Conservation (phyloP, 2,888 invertebrate species). For the Alloplasta piceator region DNA sequence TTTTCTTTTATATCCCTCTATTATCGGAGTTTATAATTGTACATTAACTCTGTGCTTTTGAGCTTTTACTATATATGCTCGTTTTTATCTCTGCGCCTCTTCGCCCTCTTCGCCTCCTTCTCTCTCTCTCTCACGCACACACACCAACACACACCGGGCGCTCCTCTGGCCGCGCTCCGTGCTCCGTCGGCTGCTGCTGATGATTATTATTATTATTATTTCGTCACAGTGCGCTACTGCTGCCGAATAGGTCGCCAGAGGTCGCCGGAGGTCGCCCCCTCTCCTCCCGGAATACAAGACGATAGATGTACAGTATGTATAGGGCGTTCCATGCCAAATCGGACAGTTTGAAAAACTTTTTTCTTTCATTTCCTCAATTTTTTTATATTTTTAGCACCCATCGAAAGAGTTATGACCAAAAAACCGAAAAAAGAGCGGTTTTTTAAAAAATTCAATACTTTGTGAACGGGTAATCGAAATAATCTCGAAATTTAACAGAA, state of each 20-base stretch:
- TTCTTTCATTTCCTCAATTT: too few species aligned
- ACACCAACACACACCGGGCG: constrained; percentile 23
- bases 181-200: constrained; percentile 55
- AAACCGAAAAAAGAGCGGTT: too few species aligned
- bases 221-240: constrained; percentile 46
- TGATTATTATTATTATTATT: constrained; percentile 34
- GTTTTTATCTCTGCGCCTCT: not conserved
- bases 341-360: too few species aligned
- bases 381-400: too few species aligned
- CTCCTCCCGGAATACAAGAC: not conserved
- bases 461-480: too few species aligned
- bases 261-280: constrained; percentile 40
- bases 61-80: not conserved
- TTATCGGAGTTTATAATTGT: not conserved
- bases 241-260: constrained; percentile 50
- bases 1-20: not conserved
- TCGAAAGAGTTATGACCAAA: too few species aligned
- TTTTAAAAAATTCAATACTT: too few species aligned
- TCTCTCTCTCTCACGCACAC: not conserved
- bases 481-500: too few species aligned
- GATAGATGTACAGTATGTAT: not conserved
- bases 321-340: too few species aligned
- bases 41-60: not conserved
- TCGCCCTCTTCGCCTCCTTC: not conserved
- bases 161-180: constrained; percentile 45